Percentiles rank a stretch among this genome's conserved stretches.
Evolutionary conservation across 2,113 vertebrate genomes (phyloP).

Genomic region (Megaptera novaeangliae): DNA sequence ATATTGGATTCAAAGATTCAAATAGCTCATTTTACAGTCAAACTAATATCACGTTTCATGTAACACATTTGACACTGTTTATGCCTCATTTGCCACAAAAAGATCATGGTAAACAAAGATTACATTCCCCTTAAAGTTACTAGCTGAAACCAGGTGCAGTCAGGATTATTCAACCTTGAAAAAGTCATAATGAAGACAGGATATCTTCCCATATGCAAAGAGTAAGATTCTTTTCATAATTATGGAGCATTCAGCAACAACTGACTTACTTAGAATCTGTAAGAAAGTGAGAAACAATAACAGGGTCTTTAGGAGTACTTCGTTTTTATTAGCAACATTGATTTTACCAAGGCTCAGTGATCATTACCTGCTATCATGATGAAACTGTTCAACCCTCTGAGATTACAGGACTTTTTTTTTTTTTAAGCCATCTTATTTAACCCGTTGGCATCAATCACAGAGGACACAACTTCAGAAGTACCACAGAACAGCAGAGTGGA

Average conservation of each 20-base stretch:
- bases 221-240: slow-evolving; percentile 87
- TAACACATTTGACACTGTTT: slow-evolving; percentile 82
- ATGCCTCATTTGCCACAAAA: slow-evolving; percentile 83
- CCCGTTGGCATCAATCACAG: slow-evolving; percentile 66
- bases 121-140: slow-evolving; percentile 77
- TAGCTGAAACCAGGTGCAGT: slow-evolving; percentile 87
- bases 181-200: slow-evolving; percentile 85
- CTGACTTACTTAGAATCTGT: slow-evolving; percentile 79
- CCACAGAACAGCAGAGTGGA: neutral
- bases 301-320: slow-evolving; percentile 76
- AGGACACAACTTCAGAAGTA: slow-evolving; percentile 38
- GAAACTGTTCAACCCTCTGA: slow-evolving; percentile 72
- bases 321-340: slow-evolving; percentile 81
- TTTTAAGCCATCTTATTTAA: slow-evolving; percentile 66
- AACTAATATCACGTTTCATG: slow-evolving; percentile 81
- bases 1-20: slow-evolving; percentile 77
- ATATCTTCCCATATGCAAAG: slow-evolving; percentile 83
- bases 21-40: slow-evolving; percentile 80
- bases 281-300: slow-evolving; percentile 80
- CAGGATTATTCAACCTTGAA: slow-evolving; percentile 87
- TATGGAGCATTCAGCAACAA: slow-evolving; percentile 84
- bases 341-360: slow-evolving; percentile 80
- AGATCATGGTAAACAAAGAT: slow-evolving; percentile 85
- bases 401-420: slow-evolving; percentile 48
- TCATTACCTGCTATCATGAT: slow-evolving; percentile 77